Evolutionary conservation across 1,140 invertebrate species (phyloP).

Genomic region (Drosophila grimshawi): DNA sequence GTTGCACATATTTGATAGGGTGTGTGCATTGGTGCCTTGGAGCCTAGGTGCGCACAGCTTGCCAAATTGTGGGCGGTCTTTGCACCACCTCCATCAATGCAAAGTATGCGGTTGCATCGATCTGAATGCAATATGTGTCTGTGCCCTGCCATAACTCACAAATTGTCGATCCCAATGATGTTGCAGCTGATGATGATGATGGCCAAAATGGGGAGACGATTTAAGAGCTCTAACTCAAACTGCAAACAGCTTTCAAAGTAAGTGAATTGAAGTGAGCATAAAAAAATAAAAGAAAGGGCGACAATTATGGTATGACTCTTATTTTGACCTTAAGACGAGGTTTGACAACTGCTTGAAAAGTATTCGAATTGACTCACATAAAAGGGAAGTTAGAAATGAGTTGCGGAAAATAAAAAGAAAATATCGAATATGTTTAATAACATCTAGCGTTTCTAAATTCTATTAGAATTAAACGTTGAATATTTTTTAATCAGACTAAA

Average conservation of each 20-base stretch:
- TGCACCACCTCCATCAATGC: constrained; percentile 12
- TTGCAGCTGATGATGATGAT: constrained; percentile 6
- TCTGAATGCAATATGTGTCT: neutral
- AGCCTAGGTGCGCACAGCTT: constrained; percentile 25
- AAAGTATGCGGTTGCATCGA: constrained; percentile 44
- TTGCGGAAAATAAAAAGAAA: too few species aligned
- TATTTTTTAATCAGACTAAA: too few species aligned
- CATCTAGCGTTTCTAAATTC: too few species aligned
- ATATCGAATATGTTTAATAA: too few species aligned
- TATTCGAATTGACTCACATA: too few species aligned
- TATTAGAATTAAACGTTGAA: too few species aligned
- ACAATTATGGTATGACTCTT: neutral
- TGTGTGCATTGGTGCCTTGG: constrained; percentile 2
- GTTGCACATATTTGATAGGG: neutral
- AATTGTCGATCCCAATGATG: constrained; percentile 24
- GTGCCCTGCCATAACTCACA: constrained; percentile 16
- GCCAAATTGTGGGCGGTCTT: constrained; percentile 24
- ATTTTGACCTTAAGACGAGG: too few species aligned
- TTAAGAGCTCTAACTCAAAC: constrained; percentile 13
- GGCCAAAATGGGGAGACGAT: constrained; percentile 1
- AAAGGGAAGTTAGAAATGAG: too few species aligned
- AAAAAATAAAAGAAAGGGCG: too few species aligned
- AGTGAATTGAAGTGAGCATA: neutral
- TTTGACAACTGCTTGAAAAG: too few species aligned
- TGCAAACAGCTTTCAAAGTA: neutral